Conservation (phyloP, 2,888 invertebrate species). For the Copidosoma aretas region DNA sequence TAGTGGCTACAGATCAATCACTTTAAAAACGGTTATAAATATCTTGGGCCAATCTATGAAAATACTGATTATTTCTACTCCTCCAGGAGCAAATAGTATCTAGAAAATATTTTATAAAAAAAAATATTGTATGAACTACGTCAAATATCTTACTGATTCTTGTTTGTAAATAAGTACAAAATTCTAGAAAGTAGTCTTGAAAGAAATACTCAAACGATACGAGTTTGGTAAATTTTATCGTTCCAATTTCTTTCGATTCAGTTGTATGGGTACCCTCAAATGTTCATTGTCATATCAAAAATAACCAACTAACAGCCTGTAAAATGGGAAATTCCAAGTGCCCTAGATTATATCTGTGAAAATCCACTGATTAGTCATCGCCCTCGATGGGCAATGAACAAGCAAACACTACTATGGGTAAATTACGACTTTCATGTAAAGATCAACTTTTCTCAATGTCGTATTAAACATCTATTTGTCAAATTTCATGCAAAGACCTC, state of each 20-base stretch:
- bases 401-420: background rate
- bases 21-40: too few species aligned
- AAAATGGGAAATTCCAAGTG: background rate
- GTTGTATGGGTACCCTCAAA: too few species aligned
- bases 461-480: background rate
- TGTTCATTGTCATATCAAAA: background rate
- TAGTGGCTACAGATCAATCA: too few species aligned
- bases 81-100: background rate
- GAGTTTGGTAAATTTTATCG: background rate
- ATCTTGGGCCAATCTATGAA: background rate
- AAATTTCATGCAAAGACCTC: conserved; percentile 38
- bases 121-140: background rate
- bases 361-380: background rate
- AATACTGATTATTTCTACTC: background rate
- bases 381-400: background rate
- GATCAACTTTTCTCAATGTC: background rate
- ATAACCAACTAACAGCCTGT: background rate
- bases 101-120: background rate
- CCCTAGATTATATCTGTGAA: background rate
- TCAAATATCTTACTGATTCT: background rate
- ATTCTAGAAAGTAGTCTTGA: background rate
- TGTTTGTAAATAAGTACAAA: background rate
- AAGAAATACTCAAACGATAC: background rate
- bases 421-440: background rate
- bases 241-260: background rate